Conservation (phyloP, 2,113 vertebrate species). For the Phasianus colchicus region DNA sequence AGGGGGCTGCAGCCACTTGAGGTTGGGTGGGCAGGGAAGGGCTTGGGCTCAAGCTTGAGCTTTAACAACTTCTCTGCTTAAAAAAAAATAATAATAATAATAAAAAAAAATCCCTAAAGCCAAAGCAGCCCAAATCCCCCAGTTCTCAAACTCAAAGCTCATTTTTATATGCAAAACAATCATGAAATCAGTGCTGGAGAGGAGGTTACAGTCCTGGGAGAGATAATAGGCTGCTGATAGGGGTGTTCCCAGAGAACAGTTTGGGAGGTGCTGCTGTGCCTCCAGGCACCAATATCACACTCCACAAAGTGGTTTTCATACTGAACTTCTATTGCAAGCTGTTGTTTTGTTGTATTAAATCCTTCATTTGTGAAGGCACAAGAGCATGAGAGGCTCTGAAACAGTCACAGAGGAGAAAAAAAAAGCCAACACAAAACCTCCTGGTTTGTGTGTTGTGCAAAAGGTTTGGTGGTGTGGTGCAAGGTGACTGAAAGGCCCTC, state of each 20-base stretch:
- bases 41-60: too few relatives aligned
- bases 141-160: neutral
- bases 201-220: neutral
- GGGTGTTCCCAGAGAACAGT: neutral
- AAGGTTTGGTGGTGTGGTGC: too few relatives aligned
- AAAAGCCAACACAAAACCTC: neutral
- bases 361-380: neutral
- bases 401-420: neutral
- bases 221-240: too few relatives aligned
- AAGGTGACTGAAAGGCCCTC: neutral
- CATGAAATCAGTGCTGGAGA: neutral
- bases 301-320: accelerated
- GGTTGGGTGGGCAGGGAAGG: neutral
- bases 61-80: too few relatives aligned
- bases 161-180: neutral
- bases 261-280: neutral
- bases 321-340: accelerated
- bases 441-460: accelerated
- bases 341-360: accelerated
- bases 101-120: too few relatives aligned
- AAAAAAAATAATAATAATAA: too few relatives aligned
- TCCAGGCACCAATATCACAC: neutral
- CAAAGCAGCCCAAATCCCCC: neutral
- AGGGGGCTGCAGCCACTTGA: accelerated
- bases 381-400: neutral